Evolutionary conservation across 2,797 vertebrate species (phyloP).

Genomic region (Potorous gilbertii): DNA sequence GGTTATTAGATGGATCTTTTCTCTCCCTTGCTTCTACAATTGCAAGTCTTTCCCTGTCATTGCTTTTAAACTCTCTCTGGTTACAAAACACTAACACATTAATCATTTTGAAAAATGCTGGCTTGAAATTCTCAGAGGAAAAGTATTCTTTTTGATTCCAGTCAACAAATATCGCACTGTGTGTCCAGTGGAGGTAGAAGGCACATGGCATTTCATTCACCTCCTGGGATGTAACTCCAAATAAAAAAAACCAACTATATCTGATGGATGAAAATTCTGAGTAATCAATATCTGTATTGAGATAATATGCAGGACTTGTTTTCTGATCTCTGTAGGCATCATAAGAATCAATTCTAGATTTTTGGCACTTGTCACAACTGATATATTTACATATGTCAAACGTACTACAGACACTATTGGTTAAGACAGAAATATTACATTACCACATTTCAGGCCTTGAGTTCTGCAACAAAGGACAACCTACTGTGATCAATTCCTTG

Average conservation of each 20-base stretch:
- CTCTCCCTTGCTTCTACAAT: background rate
- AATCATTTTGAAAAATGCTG: constrained; percentile 1
- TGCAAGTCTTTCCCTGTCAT: constrained; percentile 4
- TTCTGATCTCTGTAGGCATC: background rate
- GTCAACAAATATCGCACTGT: constrained; percentile 13
- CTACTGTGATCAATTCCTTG: background rate
- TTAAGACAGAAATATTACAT: constrained; percentile 9
- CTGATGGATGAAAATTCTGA: constrained; percentile 4
- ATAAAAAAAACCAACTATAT: background rate
- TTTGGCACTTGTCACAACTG: background rate
- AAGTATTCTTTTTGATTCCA: constrained; percentile 2
- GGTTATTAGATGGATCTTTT: background rate
- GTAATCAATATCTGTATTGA: constrained; percentile 8
- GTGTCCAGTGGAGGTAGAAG: background rate
- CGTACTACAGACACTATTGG: background rate
- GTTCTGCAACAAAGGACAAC: background rate
- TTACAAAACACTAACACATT: constrained; percentile 4
- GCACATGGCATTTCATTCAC: constrained; percentile 3
- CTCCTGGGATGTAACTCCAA: background rate
- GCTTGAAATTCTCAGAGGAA: constrained; percentile 21
- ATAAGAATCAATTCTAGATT: constrained; percentile 4
- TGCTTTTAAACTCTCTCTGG: background rate
- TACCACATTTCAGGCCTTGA: constrained; percentile 26
- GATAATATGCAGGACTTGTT: background rate
- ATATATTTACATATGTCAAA: background rate